Base-by-base conservation (phyloP, 2,113 vertebrate species). In the Rhombomys opimus region DNA sequence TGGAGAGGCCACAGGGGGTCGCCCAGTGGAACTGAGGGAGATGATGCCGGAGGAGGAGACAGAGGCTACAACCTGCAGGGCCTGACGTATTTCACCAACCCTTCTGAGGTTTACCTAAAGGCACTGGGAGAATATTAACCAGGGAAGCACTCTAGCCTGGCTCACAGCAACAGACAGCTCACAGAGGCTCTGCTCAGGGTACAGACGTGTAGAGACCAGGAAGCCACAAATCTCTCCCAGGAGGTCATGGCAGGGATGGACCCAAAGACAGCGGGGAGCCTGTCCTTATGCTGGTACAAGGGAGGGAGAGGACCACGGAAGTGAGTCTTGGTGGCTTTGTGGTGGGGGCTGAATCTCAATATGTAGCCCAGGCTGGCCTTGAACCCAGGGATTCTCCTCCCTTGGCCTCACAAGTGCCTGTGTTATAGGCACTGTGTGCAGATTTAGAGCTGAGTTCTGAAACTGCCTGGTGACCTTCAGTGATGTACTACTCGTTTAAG, bases 1-100 rank as follows among this genome's bases (percentile, higher is more conserved):
- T 22, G 2, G 35, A 73, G 46, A 20, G 0, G 12, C 61, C 0
- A 0, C 0, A 35, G 72, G 1, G 4, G 13, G 38, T 27, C 15
- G 32, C 61, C 85, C 38, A 1, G 1, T 0, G 22, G 0, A 0
- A 3, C 59, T 3, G 41, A 72, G 65, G 67, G 46, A 32, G 46
- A 23, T 52, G 46, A 52, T 52, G 41, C 35, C 54, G 46, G 65
- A 17, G 18, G 70, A 46, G 59, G 22, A 54, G 18, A 12, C 54
- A 1, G 17, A 61, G 50, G 38, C 77, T 1, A 25, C 22, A 14
- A 54, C 90, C 0, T 0, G 14, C n/a, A 72, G 46, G 81, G 7
- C 38, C 27, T 30, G n/a, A 0, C 0, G 0, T 9, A 7, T 35
- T 22, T 32, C 4, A 17, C 7, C 5, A 30, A 54, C 18, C 54